Conservation (phyloP, 2,888 invertebrate genomes). For the Biston stratarius region DNA sequence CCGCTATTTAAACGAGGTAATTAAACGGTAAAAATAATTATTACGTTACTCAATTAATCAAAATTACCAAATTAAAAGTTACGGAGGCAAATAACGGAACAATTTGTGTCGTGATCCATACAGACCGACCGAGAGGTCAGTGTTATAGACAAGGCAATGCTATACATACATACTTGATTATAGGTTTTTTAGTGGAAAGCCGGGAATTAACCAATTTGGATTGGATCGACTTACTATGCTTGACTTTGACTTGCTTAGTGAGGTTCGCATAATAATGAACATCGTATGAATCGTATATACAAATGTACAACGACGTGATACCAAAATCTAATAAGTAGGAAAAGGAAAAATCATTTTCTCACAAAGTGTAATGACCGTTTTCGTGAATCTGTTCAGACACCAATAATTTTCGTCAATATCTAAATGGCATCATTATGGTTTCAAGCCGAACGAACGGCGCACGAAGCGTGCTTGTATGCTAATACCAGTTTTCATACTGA, state of each 20-base stretch:
- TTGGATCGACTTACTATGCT: too few relatives aligned
- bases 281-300: too few relatives aligned
- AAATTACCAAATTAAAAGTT: slow-evolving; percentile 2
- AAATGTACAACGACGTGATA: too few relatives aligned
- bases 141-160: too few relatives aligned
- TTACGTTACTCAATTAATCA: slow-evolving; percentile 3
- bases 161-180: not conserved
- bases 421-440: slow-evolving; percentile 2
- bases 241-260: too few relatives aligned
- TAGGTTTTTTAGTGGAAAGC: not conserved
- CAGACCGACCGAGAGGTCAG: not conserved
- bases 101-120: not conserved
- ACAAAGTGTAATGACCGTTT: slow-evolving; percentile 18
- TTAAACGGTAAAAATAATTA: slow-evolving; percentile 10
- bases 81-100: slow-evolving; percentile 4
- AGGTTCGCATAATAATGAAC: too few relatives aligned
- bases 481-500: not conserved
- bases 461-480: not conserved
- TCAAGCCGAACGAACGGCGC: not conserved
- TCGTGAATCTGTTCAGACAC: slow-evolving; percentile 10
- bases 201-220: too few relatives aligned
- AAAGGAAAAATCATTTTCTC: not conserved
- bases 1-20: slow-evolving; percentile 4
- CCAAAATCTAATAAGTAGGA: not conserved
- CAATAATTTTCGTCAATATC: slow-evolving; percentile 1